phyloP scores from a whole-genome alignment of 2,888 invertebrate species.

The Ischnura elegans region DNA sequence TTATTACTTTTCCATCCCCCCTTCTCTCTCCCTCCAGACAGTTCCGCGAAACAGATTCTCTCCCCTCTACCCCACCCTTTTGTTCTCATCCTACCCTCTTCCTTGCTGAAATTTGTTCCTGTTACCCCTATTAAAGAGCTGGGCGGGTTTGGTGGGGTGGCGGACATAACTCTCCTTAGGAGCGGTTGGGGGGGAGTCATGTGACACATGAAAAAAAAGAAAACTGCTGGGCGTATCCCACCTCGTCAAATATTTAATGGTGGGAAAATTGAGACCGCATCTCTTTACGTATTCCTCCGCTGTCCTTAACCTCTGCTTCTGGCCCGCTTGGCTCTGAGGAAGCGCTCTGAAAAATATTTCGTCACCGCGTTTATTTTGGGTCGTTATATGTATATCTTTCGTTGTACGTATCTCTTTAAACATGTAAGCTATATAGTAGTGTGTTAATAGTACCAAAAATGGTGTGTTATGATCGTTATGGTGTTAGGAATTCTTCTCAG shows the following conservation, averaged over 20 bases:
- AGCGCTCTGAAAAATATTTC: too few relatives aligned
- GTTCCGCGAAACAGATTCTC: background rate
- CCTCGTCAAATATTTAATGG: conserved; percentile 20
- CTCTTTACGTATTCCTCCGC: background rate
- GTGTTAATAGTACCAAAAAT: too few relatives aligned
- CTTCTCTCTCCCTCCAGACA: background rate
- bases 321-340: too few relatives aligned
- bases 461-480: too few relatives aligned
- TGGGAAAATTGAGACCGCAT: conserved; percentile 26
- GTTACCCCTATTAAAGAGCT: background rate
- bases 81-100: background rate
- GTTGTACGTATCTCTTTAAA: too few relatives aligned
- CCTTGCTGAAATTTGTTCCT: background rate
- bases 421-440: too few relatives aligned
- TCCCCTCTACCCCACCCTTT: background rate
- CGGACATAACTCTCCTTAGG: background rate
- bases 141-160: background rate
- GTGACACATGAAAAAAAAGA: background rate
- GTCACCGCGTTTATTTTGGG: too few relatives aligned
- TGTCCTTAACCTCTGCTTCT: too few relatives aligned
- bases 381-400: too few relatives aligned
- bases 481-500: too few relatives aligned
- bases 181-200: background rate
- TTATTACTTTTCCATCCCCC: background rate
- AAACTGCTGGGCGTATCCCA: background rate